Evolutionary conservation across 2,113 vertebrate species (phyloP), one percentile per base, ranked within the genome.

Genomic region (Sarotherodon lohbergeri): DNA sequence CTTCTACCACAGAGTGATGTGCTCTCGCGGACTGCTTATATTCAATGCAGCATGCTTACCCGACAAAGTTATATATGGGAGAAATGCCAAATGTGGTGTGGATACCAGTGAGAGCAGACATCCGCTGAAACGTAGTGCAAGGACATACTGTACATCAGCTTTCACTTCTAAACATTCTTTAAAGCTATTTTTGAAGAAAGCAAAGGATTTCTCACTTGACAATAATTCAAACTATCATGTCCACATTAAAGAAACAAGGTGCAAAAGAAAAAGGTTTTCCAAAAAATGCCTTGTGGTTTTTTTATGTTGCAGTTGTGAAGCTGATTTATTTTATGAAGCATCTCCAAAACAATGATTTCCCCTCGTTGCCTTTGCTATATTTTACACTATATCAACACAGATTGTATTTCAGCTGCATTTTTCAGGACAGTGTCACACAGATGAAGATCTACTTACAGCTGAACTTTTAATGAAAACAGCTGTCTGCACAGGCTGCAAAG

Each of bases 51-150:
- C 8, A 54, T 76, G 91, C 88, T 52, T 63, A 84, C 81, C 12
- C 46, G 24, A 88, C 85, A 84, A n/a, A 63, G 84, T 86, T 92
- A 90, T 84, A 90, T 76, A 68, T 68, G 91, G 93, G 81, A 55
- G 14, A 46, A 56, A 63, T 19, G 32, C 85, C 88, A 90, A 86
- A 86, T 82, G 71, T 84, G 89, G 92, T 66, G 11, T 90, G 80
- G 32, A 32, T 86, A 9, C 39, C 57, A 13, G 22, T 11, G 9
- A n/a, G 27, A 71, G 24, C 36, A 48, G 36, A 34, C 50, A 48
- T 73, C 13, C 0, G 4, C 2, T 81, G 56, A 57, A 81, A 56
- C 46, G 11, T 29, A 19, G 16, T 19, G 6, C 36, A 27, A 41
- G 73, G 24, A 41, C 48, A 84, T 78, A 2, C 36, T 32, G 71